These are phyloP conservation scores for Paratilapia polleni DNA, from an alignment of 2,113 vertebrate genomes.

Conservation along the genomic window DNA sequence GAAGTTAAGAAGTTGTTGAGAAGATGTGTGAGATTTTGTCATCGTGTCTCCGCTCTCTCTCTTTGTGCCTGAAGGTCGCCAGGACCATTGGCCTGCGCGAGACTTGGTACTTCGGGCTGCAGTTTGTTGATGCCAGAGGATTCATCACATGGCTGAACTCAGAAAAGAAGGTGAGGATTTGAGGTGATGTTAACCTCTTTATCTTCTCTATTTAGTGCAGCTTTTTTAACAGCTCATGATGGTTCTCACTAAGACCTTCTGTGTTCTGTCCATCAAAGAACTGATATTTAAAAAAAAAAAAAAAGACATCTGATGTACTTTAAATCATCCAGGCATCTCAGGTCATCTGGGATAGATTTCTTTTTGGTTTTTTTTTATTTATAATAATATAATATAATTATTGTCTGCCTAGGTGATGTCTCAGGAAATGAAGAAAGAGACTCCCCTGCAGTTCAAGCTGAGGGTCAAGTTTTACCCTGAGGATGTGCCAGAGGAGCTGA, in stretches of 20 bases:
- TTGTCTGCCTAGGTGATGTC: constrained; percentile 84
- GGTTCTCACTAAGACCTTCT: too few relatives aligned
- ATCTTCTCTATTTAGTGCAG: background rate
- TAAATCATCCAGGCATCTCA: too few relatives aligned
- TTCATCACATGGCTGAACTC: constrained; percentile 90
- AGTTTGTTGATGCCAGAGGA: constrained; percentile 91
- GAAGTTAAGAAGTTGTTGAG: background rate
- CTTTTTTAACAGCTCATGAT: background rate
- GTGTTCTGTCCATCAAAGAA: too few relatives aligned
- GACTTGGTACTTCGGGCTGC: constrained; percentile 97
- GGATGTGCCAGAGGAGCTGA: constrained; percentile 92
- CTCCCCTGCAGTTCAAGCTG: constrained; percentile 92
- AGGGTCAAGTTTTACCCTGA: constrained; percentile 93
- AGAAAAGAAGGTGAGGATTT: constrained; percentile 90
- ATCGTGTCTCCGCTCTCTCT: background rate
- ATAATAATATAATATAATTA: too few relatives aligned
- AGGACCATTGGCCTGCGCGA: constrained; percentile 95
- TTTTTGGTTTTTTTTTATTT: background rate
- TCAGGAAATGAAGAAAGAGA: constrained; percentile 92
- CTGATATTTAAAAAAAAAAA: too few relatives aligned
- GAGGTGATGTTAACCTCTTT: background rate
- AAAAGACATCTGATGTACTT: too few relatives aligned
- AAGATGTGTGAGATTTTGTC: background rate
- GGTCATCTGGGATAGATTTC: too few relatives aligned
- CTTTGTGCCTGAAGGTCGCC: constrained; percentile 82